Percentiles rank a stretch among this genome's conserved stretches.
Conservation (phyloP, 1,140 invertebrate species). For the Eueides isabella region DNA sequence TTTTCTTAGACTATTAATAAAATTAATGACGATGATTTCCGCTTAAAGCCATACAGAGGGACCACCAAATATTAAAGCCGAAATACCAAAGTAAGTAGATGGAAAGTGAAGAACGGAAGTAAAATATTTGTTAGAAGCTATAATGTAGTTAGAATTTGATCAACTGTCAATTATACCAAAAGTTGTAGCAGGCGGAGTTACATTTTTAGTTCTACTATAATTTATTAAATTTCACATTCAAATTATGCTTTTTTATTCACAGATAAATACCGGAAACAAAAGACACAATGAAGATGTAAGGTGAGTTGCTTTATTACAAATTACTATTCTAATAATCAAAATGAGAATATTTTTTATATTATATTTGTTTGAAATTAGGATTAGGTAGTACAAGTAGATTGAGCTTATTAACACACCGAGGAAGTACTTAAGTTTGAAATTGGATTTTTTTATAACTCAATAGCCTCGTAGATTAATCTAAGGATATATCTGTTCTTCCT, state of each 20-base stretch:
- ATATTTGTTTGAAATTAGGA: not conserved
- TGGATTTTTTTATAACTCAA: no score
- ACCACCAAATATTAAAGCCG: not conserved
- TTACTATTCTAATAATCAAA: not conserved
- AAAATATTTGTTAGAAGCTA: not conserved
- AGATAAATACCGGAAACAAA: conserved; percentile 15
- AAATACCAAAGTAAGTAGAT: not conserved
- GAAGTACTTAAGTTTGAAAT: no score
- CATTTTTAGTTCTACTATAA: not conserved
- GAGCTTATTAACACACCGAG: no score
- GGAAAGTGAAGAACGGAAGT: not conserved
- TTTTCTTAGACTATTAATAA: no score
- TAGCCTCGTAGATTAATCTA: no score
- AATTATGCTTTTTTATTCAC: conserved; percentile 16
- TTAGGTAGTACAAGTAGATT: no score
- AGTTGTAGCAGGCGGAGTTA: not conserved
- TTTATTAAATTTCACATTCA: not conserved
- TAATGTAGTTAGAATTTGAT: not conserved
- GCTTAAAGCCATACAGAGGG: not conserved
- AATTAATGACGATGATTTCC: no score
- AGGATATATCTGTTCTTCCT: no score
- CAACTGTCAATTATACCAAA: conserved; percentile 4
- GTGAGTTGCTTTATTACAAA: conserved; percentile 14
- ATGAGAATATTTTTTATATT: not conserved
- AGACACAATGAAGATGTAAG: conserved; percentile 36